A percentile compares a stretch with the other conserved stretches of the same genome.
Conservation (phyloP, 2,797 vertebrate genomes). For the Syndactyla subalaris region DNA sequence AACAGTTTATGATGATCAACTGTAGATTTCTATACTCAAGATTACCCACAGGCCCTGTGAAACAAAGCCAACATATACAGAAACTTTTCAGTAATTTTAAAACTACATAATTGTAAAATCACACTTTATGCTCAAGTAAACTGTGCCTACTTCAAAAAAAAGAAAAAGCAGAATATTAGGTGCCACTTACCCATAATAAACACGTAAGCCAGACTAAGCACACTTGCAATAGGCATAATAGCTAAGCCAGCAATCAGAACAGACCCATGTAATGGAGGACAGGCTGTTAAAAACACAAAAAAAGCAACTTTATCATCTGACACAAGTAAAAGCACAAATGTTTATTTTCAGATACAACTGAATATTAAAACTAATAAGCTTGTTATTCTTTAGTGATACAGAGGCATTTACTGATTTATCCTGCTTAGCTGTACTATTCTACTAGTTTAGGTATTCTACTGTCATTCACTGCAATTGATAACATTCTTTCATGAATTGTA, state of each 20-base stretch:
- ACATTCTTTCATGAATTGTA: background rate
- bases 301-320: background rate
- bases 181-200: constrained; percentile 77
- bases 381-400: background rate
- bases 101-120: background rate
- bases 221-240: constrained; percentile 73
- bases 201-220: constrained; percentile 77
- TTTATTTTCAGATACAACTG: background rate
- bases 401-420: background rate
- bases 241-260: constrained; percentile 78
- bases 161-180: background rate
- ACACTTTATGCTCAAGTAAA: background rate
- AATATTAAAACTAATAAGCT: background rate
- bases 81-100: background rate
- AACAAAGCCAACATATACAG: background rate
- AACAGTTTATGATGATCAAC: background rate
- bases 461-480: background rate
- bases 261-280: constrained; percentile 62
- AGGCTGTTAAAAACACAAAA: constrained; percentile 67
- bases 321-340: background rate
- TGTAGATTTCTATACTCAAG: background rate
- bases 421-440: background rate
- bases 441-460: background rate
- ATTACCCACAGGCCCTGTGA: background rate
- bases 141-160: background rate